phyloP scores from a whole-genome alignment of 2,888 invertebrate genomes.

The Tupiocoris notatus region DNA sequence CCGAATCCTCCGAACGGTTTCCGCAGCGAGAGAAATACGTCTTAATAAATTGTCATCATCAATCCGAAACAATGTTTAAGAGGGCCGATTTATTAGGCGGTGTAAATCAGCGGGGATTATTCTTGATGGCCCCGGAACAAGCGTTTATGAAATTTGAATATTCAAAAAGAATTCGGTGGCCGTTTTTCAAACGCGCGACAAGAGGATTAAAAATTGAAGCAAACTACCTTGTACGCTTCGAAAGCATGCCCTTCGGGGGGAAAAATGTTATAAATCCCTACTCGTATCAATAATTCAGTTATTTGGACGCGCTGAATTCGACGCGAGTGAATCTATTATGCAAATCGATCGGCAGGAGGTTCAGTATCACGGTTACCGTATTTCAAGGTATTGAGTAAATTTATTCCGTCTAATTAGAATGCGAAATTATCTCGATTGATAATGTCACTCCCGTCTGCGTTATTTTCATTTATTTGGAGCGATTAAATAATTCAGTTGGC shows the following conservation, averaged over 20 bases:
- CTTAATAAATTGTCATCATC: slow-evolving; percentile 36
- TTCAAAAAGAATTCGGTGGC: background rate
- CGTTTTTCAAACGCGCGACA: background rate
- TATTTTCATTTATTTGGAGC: too few relatives aligned
- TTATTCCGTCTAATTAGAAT: slow-evolving; percentile 2
- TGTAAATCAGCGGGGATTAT: slow-evolving; percentile 28
- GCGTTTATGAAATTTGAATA: slow-evolving; percentile 25
- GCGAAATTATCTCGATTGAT: background rate
- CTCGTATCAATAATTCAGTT: slow-evolving; percentile 2
- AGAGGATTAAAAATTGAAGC: slow-evolving; percentile 8
- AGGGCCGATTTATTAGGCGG: slow-evolving; percentile 20
- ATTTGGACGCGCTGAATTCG: background rate
- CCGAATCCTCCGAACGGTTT: background rate
- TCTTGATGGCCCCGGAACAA: background rate
- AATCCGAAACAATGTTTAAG: slow-evolving; percentile 28
- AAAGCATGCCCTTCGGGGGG: background rate
- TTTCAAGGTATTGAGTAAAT: slow-evolving; percentile 6
- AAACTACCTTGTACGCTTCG: background rate
- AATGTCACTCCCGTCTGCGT: too few relatives aligned
- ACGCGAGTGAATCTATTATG: background rate
- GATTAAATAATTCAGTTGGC: too few relatives aligned
- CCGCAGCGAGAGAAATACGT: slow-evolving; percentile 1
- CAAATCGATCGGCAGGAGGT: slow-evolving; percentile 14
- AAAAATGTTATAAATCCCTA: background rate
- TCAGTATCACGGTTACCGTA: background rate